A percentile compares a stretch with the other conserved stretches of the same genome.
Evolutionary conservation across 35 echinoderm and acorn worm species (phyloP).

Genomic region (Holothuria glaberrima): DNA sequence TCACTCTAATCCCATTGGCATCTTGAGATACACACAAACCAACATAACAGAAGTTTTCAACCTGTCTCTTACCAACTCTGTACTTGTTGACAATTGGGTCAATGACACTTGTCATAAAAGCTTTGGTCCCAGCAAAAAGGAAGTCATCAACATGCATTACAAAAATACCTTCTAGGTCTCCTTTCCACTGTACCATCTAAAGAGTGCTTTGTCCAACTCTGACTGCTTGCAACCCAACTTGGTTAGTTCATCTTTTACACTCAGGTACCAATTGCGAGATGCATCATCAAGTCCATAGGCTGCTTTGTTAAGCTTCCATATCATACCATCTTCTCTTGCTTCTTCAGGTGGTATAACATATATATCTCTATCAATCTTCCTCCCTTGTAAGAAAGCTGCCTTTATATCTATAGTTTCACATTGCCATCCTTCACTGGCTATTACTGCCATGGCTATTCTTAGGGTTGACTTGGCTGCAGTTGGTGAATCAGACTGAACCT

Average conservation of each 20-base stretch:
- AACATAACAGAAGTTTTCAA: conserved; percentile 52
- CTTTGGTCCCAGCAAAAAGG: conserved; percentile 56
- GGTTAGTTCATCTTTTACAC: background rate
- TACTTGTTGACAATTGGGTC: conserved; percentile 42
- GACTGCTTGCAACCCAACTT: background rate
- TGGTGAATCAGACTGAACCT: background rate
- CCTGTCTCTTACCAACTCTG: conserved; percentile 51
- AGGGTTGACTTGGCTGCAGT: background rate
- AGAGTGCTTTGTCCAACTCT: background rate
- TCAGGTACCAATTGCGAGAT: background rate
- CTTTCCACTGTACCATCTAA: conserved; percentile 1
- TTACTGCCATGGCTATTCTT: conserved; percentile 1
- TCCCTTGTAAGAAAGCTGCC: background rate
- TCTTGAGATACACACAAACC: conserved; percentile 37
- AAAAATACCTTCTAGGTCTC: conserved; percentile 9
- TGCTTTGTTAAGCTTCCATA: background rate
- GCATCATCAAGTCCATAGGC: background rate
- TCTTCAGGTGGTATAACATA: background rate
- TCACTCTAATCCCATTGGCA: conserved; percentile 5
- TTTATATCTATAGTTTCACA: background rate
- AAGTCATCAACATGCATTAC: conserved; percentile 41
- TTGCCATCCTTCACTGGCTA: conserved; percentile 14
- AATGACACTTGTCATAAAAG: conserved; percentile 39
- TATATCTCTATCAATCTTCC: background rate
- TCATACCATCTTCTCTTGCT: background rate